Evolutionary conservation across 2,888 invertebrate genomes (phyloP).

Genomic region (Himalopsyche japonica): DNA sequence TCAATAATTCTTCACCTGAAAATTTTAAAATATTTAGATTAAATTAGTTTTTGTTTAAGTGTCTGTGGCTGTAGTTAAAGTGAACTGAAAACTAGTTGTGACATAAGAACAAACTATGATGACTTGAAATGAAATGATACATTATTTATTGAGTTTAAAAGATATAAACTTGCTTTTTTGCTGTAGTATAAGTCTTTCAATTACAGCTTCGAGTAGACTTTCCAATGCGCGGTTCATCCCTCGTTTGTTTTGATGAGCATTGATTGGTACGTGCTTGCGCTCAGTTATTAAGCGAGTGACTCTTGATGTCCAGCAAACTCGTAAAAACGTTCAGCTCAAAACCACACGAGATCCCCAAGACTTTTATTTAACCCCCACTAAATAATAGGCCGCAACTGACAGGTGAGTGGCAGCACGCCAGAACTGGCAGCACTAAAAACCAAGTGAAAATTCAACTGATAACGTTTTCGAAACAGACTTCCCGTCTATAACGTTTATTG

Average conservation of each 20-base stretch:
- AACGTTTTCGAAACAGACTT: not conserved
- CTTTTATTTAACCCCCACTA: slow-evolving; percentile 6
- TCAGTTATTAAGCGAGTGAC: not conserved
- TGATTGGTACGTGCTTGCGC: not conserved
- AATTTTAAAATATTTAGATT: too few relatives aligned
- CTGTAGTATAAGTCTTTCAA: too few relatives aligned
- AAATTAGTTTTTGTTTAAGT: too few relatives aligned
- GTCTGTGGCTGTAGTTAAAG: too few relatives aligned
- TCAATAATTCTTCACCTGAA: too few relatives aligned
- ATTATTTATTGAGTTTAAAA: too few relatives aligned
- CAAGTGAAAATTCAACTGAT: not conserved
- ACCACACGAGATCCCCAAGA: not conserved
- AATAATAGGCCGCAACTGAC: slow-evolving; percentile 30
- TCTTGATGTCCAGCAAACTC: not conserved
- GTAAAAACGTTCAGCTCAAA: not conserved
- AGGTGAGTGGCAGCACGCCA: slow-evolving; percentile 31
- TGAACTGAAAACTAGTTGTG: too few relatives aligned
- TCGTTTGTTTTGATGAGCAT: not conserved
- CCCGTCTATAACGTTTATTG: not conserved
- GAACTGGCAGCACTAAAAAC: slow-evolving; percentile 29
- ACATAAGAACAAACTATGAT: too few relatives aligned
- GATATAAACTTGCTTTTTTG: too few relatives aligned
- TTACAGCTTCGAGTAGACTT: not conserved
- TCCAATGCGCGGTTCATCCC: not conserved
- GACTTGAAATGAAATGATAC: too few relatives aligned